Evolutionary conservation across 2,113 vertebrate genomes (phyloP).

Genomic region (Brachyistius frenatus): DNA sequence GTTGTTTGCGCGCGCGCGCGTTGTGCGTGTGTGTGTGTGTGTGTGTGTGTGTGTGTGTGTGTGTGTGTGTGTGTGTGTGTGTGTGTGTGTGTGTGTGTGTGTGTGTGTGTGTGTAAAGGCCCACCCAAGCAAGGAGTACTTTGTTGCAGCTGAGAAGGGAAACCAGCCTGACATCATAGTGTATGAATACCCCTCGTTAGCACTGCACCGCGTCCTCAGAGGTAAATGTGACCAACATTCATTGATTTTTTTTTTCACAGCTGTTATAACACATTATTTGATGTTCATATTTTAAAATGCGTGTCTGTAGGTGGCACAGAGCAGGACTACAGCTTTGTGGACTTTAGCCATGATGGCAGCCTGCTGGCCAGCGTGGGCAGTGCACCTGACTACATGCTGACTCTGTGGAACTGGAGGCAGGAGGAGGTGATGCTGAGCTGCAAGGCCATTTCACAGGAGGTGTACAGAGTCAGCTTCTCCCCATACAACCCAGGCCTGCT

Average conservation of each 20-base stretch:
- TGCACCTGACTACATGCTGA: constrained; percentile 90
- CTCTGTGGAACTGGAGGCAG: constrained; percentile 94
- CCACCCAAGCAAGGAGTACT: constrained; percentile 87
- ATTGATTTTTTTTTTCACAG: neutral
- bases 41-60: neutral
- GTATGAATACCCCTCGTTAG: constrained; percentile 91
- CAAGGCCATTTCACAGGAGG: constrained; percentile 93
- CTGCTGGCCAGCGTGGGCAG: constrained; percentile 91
- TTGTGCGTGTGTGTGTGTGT: neutral
- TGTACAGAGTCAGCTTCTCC: constrained; percentile 92
- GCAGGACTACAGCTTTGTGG: constrained; percentile 85
- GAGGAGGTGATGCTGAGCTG: constrained; percentile 88
- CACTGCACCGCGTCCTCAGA: constrained; percentile 87
- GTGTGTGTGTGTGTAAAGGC: constrained; percentile 82
- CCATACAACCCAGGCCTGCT: constrained; percentile 88
- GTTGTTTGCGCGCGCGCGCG: neutral
- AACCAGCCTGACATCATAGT: constrained; percentile 88
- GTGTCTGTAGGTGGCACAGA: constrained; percentile 88
- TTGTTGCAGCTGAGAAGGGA: constrained; percentile 93
- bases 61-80: constrained; percentile 48
- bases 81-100: constrained; percentile 60
- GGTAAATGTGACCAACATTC: constrained; percentile 76
- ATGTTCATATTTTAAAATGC: neutral
- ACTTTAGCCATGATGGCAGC: constrained; percentile 88
- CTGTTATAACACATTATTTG: neutral